Conservation (phyloP, 1,140 invertebrate species). For the Listronotus oregonensis region DNA sequence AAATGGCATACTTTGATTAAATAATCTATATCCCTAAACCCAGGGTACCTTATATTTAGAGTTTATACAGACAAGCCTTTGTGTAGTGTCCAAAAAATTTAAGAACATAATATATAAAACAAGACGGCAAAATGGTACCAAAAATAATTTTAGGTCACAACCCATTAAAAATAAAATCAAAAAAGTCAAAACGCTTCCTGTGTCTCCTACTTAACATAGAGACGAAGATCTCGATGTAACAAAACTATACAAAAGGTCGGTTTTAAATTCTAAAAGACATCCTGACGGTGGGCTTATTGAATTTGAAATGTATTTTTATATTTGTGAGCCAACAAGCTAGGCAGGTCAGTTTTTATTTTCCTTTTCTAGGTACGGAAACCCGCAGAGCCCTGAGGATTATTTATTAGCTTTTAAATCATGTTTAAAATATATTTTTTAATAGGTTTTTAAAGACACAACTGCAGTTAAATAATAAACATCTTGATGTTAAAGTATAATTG, state of each 20-base stretch:
- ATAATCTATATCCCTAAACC: no score
- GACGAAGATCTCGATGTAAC: background rate
- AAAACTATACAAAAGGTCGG: background rate
- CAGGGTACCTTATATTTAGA: no score
- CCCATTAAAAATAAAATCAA: background rate
- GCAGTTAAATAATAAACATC: no score
- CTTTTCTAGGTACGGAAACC: background rate
- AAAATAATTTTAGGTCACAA: background rate
- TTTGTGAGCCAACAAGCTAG: background rate
- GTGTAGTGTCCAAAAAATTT: no score
- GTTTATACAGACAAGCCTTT: no score
- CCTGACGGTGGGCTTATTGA: slow-evolving; percentile 10
- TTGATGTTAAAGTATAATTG: no score
- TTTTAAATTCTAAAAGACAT: slow-evolving; percentile 11
- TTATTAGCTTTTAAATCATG: no score
- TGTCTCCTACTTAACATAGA: slow-evolving; percentile 1
- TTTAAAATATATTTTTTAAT: no score
- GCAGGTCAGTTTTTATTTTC: background rate
- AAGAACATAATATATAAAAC: no score
- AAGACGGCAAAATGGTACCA: no score
- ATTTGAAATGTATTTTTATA: slow-evolving; percentile 9
- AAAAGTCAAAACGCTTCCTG: background rate
- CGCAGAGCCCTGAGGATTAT: background rate
- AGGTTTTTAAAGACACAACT: no score
- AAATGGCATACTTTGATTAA: no score